A percentile compares a stretch with the other conserved stretches of the same genome.
phyloP scores from a whole-genome alignment of 2,113 vertebrate species.

The Solea solea region DNA sequence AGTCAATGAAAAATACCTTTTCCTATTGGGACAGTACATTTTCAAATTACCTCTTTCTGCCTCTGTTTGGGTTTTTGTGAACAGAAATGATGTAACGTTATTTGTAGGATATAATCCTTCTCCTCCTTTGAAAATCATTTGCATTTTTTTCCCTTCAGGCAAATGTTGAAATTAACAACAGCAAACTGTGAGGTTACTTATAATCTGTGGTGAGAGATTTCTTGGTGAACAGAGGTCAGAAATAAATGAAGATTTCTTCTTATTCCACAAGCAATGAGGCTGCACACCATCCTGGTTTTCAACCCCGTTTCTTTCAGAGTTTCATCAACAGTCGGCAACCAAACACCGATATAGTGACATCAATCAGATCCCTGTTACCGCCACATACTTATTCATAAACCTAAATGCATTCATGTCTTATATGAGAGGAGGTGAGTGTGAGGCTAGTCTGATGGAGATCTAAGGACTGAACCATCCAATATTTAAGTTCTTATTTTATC shows the following conservation, averaged over 20 bases:
- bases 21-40: too few relatives aligned
- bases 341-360: constrained; percentile 48
- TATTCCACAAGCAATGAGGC: background rate
- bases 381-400: constrained; percentile 35
- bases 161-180: too few relatives aligned
- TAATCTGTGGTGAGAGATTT: background rate
- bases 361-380: constrained; percentile 51
- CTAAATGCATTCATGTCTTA: constrained; percentile 13
- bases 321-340: constrained; percentile 25
- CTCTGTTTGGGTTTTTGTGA: too few relatives aligned
- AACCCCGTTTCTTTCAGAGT: constrained; percentile 7
- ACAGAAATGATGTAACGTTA: too few relatives aligned
- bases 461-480: constrained; percentile 34
- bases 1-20: too few relatives aligned
- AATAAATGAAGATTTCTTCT: constrained; percentile 5
- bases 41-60: too few relatives aligned
- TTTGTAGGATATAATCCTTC: too few relatives aligned
- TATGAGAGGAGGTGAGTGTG: background rate
- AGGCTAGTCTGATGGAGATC: constrained; percentile 10
- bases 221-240: background rate
- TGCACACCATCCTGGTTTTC: background rate
- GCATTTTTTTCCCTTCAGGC: background rate
- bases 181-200: too few relatives aligned
- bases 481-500: constrained; percentile 60
- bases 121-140: too few relatives aligned